Evolutionary conservation across 2,797 vertebrate genomes (phyloP).

Genomic region (Mormyrops attenuatus): DNA sequence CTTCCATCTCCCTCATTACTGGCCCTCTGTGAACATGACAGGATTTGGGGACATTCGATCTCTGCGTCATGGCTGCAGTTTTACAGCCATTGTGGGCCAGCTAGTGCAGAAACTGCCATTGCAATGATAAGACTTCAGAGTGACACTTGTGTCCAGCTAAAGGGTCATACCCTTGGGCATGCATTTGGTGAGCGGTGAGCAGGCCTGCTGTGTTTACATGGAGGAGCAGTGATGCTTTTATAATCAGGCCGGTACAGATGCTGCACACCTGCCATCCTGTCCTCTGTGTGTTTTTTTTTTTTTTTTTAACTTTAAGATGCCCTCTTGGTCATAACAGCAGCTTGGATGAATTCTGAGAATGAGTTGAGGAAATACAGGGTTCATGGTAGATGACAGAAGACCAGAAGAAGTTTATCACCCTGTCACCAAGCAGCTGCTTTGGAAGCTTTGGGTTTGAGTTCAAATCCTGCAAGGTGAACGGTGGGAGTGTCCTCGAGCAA

Average conservation of each 20-base stretch:
- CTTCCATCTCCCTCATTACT: background rate
- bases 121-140: background rate
- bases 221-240: background rate
- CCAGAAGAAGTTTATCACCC: background rate
- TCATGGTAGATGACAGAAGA: background rate
- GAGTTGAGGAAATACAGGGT: background rate
- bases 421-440: background rate
- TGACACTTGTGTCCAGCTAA: background rate
- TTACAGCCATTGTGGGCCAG: background rate
- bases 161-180: background rate
- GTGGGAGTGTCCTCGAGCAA: background rate
- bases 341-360: background rate
- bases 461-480: background rate
- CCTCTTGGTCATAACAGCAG: background rate
- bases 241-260: background rate
- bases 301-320: background rate
- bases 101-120: background rate
- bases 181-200: background rate
- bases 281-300: background rate
- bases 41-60: background rate
- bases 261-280: background rate
- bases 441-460: background rate
- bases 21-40: background rate
- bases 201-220: background rate
- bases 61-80: background rate